These are phyloP conservation scores for Botia kubotai DNA, from an alignment of 2,797 vertebrate species.

Conservation along the genomic window DNA sequence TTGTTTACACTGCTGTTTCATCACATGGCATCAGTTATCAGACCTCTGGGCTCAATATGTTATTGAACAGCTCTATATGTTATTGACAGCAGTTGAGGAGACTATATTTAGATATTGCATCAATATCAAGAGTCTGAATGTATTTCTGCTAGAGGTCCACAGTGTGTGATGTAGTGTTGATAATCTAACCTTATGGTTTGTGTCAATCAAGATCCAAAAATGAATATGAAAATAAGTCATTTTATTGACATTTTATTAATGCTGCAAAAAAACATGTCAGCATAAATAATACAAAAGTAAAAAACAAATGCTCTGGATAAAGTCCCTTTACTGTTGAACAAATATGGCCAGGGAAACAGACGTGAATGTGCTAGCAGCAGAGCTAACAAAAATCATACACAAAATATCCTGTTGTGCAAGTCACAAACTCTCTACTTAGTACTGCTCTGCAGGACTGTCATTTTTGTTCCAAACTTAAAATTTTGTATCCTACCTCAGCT, in stretches of 20 bases:
- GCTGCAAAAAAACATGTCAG: background rate
- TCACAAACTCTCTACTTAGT: background rate
- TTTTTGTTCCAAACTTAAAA: background rate
- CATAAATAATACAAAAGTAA: background rate
- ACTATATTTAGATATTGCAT: background rate
- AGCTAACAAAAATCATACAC: constrained; percentile 7
- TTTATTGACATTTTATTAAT: background rate
- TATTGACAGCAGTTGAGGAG: constrained; percentile 11
- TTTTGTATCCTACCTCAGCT: no score
- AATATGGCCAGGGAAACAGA: background rate
- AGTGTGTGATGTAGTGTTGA: background rate
- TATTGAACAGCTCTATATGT: constrained; percentile 26
- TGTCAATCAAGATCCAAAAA: background rate
- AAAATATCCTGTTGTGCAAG: constrained; percentile 18
- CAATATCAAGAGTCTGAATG: background rate
- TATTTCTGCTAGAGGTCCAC: background rate
- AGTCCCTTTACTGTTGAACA: constrained; percentile 1
- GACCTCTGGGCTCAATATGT: constrained; percentile 16
- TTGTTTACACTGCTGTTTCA: constrained; percentile 24
- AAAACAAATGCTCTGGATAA: background rate
- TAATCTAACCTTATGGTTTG: background rate
- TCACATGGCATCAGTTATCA: constrained; percentile 22
- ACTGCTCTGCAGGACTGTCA: background rate
- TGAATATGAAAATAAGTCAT: background rate
- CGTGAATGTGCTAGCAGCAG: constrained; percentile 3